Evolutionary conservation across 1,140 invertebrate genomes (phyloP).

Genomic region (Apis laboriosa): DNA sequence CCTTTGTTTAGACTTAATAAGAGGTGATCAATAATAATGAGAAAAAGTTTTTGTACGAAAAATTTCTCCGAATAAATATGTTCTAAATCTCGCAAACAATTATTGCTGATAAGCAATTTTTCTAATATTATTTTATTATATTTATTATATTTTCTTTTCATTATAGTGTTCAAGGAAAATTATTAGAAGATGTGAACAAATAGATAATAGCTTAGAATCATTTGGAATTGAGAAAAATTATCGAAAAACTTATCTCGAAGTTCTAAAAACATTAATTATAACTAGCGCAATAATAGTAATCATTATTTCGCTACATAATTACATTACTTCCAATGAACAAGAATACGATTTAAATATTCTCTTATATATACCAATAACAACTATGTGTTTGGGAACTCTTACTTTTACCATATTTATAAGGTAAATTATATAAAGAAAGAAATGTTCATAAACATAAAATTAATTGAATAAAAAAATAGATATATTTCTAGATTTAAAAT

Average conservation of each 20-base stretch:
- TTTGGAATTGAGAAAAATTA: background rate
- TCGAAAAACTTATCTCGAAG: background rate
- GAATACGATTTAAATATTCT: background rate
- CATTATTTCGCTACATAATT: rapidly evolving
- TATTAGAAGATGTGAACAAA: background rate
- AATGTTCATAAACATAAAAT: background rate
- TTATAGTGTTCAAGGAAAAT: background rate
- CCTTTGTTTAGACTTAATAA: too few species aligned
- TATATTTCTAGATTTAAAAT: background rate
- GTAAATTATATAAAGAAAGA: background rate
- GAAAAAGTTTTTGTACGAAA: too few species aligned
- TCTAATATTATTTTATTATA: background rate
- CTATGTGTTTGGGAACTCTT: background rate
- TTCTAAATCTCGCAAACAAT: too few species aligned
- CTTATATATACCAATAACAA: background rate
- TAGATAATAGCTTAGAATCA: background rate
- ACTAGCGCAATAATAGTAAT: background rate
- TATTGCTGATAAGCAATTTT: background rate
- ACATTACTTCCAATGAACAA: rapidly evolving
- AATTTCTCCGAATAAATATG: too few species aligned
- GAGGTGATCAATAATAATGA: too few species aligned
- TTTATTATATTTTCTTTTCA: background rate
- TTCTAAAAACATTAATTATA: background rate
- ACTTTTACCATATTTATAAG: background rate
- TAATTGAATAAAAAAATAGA: background rate